These are phyloP conservation scores for Stegophylla sp. DNA, from an alignment of 2,888 invertebrate species.

Conservation along the genomic window DNA sequence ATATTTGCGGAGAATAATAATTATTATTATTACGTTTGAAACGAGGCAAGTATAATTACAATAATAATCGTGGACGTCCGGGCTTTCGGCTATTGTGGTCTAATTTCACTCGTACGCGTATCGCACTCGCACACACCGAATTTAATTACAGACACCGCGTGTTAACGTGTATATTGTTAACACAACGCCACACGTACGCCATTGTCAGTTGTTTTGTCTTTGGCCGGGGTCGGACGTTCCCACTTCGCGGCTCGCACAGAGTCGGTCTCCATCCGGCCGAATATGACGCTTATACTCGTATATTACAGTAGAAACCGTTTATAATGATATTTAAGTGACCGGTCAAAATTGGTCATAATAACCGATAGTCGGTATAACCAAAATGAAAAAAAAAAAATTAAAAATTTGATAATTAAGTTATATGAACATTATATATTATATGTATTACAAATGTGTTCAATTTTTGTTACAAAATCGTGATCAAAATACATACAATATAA, in stretches of 20 bases:
- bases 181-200: background rate
- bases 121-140: background rate
- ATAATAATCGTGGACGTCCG: constrained; percentile 1
- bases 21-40: too few relatives aligned
- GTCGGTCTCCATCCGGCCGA: constrained; percentile 1
- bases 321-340: too few relatives aligned
- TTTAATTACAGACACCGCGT: constrained; percentile 20
- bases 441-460: too few relatives aligned
- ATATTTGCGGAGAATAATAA: background rate
- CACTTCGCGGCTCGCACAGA: background rate
- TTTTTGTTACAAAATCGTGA: too few relatives aligned
- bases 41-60: background rate
- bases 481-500: too few relatives aligned
- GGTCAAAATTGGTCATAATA: too few relatives aligned
- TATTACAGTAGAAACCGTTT: too few relatives aligned
- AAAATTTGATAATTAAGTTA: too few relatives aligned
- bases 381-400: too few relatives aligned
- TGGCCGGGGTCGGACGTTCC: constrained; percentile 38
- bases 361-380: too few relatives aligned
- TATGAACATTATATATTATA: too few relatives aligned
- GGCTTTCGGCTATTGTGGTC: background rate
- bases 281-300: too few relatives aligned
- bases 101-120: background rate
- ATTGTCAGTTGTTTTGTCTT: constrained; percentile 20
- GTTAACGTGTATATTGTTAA: background rate